Conservation (phyloP, 2,113 vertebrate species). For the Apistogramma diplotaenia region DNA sequence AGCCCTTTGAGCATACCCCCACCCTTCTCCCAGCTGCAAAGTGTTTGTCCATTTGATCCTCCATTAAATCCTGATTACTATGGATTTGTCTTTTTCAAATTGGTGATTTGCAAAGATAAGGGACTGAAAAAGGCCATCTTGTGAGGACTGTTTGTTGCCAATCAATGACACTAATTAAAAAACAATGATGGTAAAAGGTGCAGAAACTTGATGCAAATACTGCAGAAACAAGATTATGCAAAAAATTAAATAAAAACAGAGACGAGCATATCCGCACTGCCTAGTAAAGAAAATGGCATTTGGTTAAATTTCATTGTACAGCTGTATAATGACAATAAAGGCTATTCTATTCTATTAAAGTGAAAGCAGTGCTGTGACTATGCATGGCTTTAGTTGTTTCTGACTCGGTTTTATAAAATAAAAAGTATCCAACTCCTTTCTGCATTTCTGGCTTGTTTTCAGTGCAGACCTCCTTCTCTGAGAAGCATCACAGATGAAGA, state of each 20-base stretch:
- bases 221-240: background rate
- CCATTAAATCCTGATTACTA: conserved; percentile 67
- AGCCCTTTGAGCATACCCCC: conserved; percentile 20
- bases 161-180: background rate
- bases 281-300: background rate
- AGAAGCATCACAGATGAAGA: background rate
- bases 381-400: background rate
- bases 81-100: conserved; percentile 62
- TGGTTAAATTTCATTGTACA: too few relatives aligned
- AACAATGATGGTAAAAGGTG: background rate
- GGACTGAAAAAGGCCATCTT: conserved; percentile 4
- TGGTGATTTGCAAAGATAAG: conserved; percentile 33
- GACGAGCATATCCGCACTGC: background rate
- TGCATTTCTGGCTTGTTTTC: background rate
- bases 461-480: conserved; percentile 3
- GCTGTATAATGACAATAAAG: too few relatives aligned
- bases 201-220: background rate
- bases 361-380: background rate
- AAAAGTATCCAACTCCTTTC: background rate
- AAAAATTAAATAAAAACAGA: background rate
- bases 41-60: conserved; percentile 63
- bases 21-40: conserved; percentile 20
- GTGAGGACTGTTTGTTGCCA: background rate
- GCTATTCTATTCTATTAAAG: too few relatives aligned
- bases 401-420: background rate